phyloP scores from a whole-genome alignment of 2,113 vertebrate species.

The Brachypodius melanocephalos region DNA sequence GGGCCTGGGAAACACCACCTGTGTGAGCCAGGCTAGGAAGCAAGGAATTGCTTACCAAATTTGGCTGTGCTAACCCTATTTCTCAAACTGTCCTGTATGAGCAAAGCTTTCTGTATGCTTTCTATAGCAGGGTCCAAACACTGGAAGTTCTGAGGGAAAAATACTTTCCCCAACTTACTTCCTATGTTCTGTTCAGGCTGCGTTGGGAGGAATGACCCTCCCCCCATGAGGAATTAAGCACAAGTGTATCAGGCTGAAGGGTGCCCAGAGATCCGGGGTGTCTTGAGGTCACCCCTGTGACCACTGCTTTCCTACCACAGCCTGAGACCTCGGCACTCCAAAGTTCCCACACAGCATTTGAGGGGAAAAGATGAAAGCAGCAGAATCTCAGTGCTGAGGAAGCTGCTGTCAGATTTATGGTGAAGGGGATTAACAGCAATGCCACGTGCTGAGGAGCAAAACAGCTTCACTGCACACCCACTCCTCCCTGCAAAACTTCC shows the following conservation, averaged over 20 bases:
- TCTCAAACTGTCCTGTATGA: not conserved
- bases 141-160: not conserved
- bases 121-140: not conserved
- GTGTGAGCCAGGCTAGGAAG: not conserved
- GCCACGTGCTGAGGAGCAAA: constrained; percentile 24
- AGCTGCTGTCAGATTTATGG: constrained; percentile 24
- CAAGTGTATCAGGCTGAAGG: not conserved
- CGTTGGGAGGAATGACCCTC: not conserved
- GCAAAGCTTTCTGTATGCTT: not conserved
- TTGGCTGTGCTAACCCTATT: not conserved
- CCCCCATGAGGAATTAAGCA: not conserved
- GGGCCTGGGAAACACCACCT: not conserved
- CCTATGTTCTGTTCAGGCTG: not conserved
- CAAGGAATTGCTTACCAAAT: not conserved
- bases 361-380: not conserved
- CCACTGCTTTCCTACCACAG: not conserved
- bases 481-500: constrained; percentile 34
- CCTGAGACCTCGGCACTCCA: not conserved
- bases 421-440: constrained; percentile 25
- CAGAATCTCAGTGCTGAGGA: not conserved
- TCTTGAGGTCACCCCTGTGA: not conserved
- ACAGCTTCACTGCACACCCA: constrained; percentile 20
- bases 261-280: not conserved
- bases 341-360: not conserved
- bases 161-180: not conserved